Evolutionary conservation across 2,113 vertebrate species (phyloP).

Genomic region (Bombycilla garrulus): DNA sequence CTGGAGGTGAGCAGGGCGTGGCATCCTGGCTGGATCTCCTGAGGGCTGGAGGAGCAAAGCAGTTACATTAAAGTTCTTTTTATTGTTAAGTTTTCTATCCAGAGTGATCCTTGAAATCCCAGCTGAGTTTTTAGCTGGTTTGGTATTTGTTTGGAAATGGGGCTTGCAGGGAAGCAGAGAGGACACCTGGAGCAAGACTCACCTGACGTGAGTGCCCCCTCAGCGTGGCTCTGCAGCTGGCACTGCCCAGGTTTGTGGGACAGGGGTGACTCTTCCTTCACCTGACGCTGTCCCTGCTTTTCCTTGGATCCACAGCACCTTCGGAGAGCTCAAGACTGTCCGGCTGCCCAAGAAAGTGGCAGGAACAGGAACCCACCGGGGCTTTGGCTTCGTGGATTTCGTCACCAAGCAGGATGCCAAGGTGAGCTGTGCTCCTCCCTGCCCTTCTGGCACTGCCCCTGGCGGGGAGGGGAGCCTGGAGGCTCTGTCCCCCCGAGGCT

Average conservation of each 20-base stretch:
- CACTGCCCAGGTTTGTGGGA: neutral
- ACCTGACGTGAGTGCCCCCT: too few species aligned
- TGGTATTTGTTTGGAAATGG: neutral
- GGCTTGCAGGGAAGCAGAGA: neutral
- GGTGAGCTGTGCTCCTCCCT: constrained; percentile 70
- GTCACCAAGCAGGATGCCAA: constrained; percentile 96
- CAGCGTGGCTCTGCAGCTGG: rapidly evolving
- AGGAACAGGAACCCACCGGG: constrained; percentile 85
- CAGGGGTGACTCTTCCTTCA: neutral
- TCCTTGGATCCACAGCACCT: constrained; percentile 77
- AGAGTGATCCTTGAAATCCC: neutral
- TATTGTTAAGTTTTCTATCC: neutral
- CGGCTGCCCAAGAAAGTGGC: constrained; percentile 91
- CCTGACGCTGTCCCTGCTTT: neutral
- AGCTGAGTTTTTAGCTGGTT: neutral
- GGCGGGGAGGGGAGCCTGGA: neutral
- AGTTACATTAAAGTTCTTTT: neutral
- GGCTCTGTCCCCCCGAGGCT: neutral
- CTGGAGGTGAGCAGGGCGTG: neutral
- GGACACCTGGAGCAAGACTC: neutral
- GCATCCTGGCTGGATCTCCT: neutral
- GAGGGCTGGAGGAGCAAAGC: neutral
- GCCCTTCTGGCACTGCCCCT: neutral
- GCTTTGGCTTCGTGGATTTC: constrained; percentile 96
- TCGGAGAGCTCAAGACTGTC: constrained; percentile 93